Conservation (phyloP, 2,888 invertebrate genomes). For the Leucophenga montana region DNA sequence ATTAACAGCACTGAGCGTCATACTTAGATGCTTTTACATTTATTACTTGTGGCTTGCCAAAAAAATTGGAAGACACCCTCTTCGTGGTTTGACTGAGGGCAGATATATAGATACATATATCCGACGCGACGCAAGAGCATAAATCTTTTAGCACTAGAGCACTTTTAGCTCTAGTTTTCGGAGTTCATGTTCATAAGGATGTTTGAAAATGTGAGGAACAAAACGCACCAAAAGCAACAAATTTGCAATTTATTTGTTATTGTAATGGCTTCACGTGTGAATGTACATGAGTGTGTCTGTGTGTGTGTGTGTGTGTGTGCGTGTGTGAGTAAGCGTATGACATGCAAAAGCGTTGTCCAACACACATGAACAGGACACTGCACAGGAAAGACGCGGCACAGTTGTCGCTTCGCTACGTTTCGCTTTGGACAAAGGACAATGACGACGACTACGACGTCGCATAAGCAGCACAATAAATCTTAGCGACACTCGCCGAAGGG, state of each 20-base stretch:
- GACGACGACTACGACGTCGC: slow-evolving; percentile 36
- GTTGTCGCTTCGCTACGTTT: background rate
- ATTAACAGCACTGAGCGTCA: slow-evolving; percentile 36
- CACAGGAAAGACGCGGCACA: background rate
- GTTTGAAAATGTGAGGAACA: slow-evolving; percentile 17
- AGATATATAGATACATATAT: background rate
- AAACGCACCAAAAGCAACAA: slow-evolving; percentile 43
- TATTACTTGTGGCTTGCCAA: slow-evolving; percentile 26
- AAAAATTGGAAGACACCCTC: slow-evolving; percentile 12
- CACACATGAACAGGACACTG: background rate
- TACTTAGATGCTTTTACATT: slow-evolving; percentile 30
- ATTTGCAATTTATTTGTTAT: slow-evolving; percentile 61
- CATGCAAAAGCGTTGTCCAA: slow-evolving; percentile 36
- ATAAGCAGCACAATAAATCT: slow-evolving; percentile 56
- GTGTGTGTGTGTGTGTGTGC: slow-evolving; percentile 3
- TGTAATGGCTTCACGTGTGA: slow-evolving; percentile 41
- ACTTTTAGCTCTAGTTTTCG: slow-evolving; percentile 49
- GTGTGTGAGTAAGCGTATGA: slow-evolving; percentile 24
- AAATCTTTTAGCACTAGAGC: slow-evolving; percentile 57
- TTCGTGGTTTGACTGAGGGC: background rate
- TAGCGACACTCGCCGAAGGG: slow-evolving; percentile 49
- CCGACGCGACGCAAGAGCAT: slow-evolving; percentile 37
- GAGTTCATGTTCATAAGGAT: slow-evolving; percentile 32
- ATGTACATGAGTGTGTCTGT: background rate
- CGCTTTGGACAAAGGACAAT: slow-evolving; percentile 23